Evolutionary conservation across 2,888 invertebrate species (phyloP).

Genomic region (Watsonalla cultraria): DNA sequence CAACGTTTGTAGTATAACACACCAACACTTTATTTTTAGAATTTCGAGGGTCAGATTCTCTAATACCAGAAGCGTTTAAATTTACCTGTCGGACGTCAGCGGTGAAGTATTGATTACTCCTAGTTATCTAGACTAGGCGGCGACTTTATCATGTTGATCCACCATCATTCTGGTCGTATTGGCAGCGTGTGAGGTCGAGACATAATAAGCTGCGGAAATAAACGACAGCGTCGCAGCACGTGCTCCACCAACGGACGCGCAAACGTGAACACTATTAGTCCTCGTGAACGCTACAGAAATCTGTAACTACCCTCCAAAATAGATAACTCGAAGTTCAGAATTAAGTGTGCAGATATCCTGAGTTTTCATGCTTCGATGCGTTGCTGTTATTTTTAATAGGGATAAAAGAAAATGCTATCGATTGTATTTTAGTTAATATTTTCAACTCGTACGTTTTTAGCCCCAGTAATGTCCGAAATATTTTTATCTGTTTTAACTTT

Average conservation of each 20-base stretch:
- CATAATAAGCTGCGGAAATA: constrained; percentile 29
- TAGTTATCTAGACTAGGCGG: not conserved
- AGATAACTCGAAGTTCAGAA: not conserved
- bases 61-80: no score
- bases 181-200: constrained; percentile 10
- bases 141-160: not conserved
- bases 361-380: not conserved
- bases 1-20: no score
- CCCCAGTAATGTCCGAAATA: no score
- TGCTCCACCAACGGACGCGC: constrained; percentile 19
- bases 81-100: not conserved
- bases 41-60: no score
- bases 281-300: not conserved
- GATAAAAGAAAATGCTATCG: not conserved
- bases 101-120: not conserved
- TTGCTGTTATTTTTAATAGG: not conserved
- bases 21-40: no score
- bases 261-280: constrained; percentile 25
- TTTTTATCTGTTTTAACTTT: no score
- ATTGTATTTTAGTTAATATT: not conserved
- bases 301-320: not conserved
- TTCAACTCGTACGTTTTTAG: no score
- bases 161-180: not conserved
- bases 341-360: not conserved
- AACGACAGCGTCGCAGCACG: constrained; percentile 22